Percentiles rank a stretch among this genome's conserved stretches.
phyloP scores from a whole-genome alignment of 2,113 vertebrate species.

The Plectropomus leopardus region DNA sequence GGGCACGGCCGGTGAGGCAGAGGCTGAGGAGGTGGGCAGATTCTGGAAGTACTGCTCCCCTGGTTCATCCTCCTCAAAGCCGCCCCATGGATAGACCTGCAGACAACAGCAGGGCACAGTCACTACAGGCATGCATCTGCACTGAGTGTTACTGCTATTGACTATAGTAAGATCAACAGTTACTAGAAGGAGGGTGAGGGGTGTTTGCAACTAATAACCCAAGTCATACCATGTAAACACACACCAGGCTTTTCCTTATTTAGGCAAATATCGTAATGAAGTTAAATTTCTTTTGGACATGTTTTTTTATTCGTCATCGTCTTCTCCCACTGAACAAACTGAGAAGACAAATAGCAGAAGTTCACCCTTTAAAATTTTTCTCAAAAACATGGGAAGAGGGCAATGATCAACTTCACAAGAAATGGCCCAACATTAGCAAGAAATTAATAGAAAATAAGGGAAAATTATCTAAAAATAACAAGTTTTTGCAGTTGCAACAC shows the following conservation, averaged over 20 bases:
- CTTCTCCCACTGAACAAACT: neutral
- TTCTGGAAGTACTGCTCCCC: conserved; percentile 95
- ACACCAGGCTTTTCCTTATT: neutral
- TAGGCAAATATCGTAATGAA: neutral
- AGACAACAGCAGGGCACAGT: neutral
- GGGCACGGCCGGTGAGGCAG: conserved; percentile 84
- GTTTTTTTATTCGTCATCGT: neutral
- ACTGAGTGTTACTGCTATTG: neutral
- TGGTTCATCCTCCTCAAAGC: conserved; percentile 97
- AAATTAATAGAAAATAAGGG: too few species aligned
- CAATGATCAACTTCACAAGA: too few species aligned
- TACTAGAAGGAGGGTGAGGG: neutral
- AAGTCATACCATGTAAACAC: neutral
- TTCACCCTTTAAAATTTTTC: too few species aligned
- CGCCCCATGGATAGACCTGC: conserved; percentile 85
- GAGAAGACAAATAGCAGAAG: neutral
- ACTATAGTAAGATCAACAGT: neutral
- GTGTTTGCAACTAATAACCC: neutral
- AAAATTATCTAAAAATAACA: too few species aligned
- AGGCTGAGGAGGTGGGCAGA: conserved; percentile 88
- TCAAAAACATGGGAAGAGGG: too few species aligned
- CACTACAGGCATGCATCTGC: neutral
- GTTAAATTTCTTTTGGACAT: too few species aligned
- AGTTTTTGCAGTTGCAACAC: neutral
- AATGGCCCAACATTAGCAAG: too few species aligned